A percentile compares a stretch with the other conserved stretches of the same genome.
phyloP scores from a whole-genome alignment of 2,113 vertebrate genomes.

The Bambusicola thoracicus region DNA sequence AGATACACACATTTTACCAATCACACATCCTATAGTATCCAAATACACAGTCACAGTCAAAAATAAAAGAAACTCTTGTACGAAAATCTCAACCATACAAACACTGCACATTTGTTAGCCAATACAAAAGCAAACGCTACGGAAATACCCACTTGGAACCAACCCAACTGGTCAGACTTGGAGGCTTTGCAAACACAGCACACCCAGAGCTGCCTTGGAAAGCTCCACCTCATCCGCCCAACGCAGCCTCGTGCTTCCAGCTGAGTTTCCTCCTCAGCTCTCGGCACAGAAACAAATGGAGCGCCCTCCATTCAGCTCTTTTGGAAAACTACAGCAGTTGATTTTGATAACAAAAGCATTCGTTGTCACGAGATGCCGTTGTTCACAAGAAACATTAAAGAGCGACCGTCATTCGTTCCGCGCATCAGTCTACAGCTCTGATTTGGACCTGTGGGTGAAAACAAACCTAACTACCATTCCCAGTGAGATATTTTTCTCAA shows the following conservation, averaged over 20 bases:
- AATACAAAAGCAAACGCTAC: constrained; percentile 72
- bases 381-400: neutral
- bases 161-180: neutral
- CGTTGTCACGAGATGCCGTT: neutral
- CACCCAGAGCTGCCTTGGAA: neutral
- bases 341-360: neutral
- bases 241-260: neutral
- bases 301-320: neutral
- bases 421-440: neutral
- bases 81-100: constrained; percentile 57
- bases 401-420: neutral
- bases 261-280: neutral
- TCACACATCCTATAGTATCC: constrained; percentile 56
- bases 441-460: constrained; percentile 27
- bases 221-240: neutral
- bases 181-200: constrained; percentile 34
- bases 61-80: neutral
- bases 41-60: constrained; percentile 68
- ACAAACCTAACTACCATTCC: neutral
- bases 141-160: constrained; percentile 22
- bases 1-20: constrained; percentile 54
- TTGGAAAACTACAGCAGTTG: constrained; percentile 34
- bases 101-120: constrained; percentile 77
- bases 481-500: neutral
- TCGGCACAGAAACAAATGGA: neutral